Percentiles rank a stretch among this genome's conserved stretches.
These are phyloP conservation scores for Caerostris extrusa DNA, from an alignment of 1,140 invertebrate genomes.

Conservation along the genomic window DNA sequence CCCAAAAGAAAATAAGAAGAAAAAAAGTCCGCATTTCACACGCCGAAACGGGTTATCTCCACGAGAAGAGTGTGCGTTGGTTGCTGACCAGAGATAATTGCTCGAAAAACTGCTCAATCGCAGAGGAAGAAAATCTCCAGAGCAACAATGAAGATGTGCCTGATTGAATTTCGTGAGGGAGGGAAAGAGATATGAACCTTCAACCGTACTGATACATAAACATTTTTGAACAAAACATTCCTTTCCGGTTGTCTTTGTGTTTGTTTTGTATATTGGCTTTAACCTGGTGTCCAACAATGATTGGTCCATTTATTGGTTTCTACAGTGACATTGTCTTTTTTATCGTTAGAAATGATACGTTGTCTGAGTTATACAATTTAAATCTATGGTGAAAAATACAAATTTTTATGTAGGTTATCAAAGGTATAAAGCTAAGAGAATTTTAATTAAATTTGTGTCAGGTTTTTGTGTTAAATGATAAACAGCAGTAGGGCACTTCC, in stretches of 20 bases:
- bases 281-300: background rate
- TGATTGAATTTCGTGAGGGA: background rate
- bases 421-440: too few relatives aligned
- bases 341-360: background rate
- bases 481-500: too few relatives aligned
- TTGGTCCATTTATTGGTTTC: background rate
- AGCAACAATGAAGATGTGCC: background rate
- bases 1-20: background rate
- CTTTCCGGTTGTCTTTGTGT: background rate
- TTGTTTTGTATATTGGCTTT: background rate
- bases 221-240: background rate
- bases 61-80: background rate
- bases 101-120: background rate
- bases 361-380: background rate
- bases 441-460: too few relatives aligned
- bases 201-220: background rate
- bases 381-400: background rate
- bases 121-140: background rate
- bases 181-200: background rate
- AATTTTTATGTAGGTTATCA: background rate
- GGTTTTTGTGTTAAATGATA: too few relatives aligned
- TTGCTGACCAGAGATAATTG: constrained; percentile 50
- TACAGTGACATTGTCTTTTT: background rate
- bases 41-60: constrained; percentile 63
- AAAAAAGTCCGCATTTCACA: constrained; percentile 54